phyloP scores from a whole-genome alignment of 2,888 invertebrate genomes.

The Drosophila neutralis region DNA sequence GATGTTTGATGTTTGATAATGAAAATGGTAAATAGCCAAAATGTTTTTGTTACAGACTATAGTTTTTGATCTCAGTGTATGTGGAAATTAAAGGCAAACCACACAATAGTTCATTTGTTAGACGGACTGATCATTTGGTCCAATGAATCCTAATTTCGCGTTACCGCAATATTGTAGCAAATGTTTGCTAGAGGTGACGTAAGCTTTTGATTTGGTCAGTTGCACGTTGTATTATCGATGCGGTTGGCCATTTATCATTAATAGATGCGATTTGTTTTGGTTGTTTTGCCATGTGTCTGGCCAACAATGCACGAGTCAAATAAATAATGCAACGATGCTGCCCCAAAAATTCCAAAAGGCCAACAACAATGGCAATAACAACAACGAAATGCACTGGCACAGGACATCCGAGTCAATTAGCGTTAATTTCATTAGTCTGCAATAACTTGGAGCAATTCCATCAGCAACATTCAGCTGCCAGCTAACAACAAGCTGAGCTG shows the following conservation, averaged over 20 bases:
- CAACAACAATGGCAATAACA: background rate
- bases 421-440: constrained; percentile 77
- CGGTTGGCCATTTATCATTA: background rate
- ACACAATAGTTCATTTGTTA: constrained; percentile 47
- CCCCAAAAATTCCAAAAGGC: background rate
- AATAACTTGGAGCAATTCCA: constrained; percentile 76
- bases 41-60: background rate
- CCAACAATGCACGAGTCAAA: constrained; percentile 11
- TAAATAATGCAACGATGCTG: constrained; percentile 4
- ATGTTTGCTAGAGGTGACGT: constrained; percentile 1
- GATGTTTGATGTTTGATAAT: background rate
- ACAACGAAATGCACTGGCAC: constrained; percentile 14
- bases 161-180: constrained; percentile 48
- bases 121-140: constrained; percentile 34
- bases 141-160: constrained; percentile 56
- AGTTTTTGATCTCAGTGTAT: background rate
- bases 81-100: constrained; percentile 15
- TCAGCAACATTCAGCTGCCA: constrained; percentile 49
- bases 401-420: constrained; percentile 73
- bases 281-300: background rate
- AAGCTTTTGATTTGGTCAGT: constrained; percentile 3
- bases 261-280: background rate
- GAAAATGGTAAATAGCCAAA: background rate
- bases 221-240: background rate
- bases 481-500: constrained; percentile 9